Evolutionary conservation across 2,113 vertebrate species (phyloP).

Genomic region (Thermophis baileyi): DNA sequence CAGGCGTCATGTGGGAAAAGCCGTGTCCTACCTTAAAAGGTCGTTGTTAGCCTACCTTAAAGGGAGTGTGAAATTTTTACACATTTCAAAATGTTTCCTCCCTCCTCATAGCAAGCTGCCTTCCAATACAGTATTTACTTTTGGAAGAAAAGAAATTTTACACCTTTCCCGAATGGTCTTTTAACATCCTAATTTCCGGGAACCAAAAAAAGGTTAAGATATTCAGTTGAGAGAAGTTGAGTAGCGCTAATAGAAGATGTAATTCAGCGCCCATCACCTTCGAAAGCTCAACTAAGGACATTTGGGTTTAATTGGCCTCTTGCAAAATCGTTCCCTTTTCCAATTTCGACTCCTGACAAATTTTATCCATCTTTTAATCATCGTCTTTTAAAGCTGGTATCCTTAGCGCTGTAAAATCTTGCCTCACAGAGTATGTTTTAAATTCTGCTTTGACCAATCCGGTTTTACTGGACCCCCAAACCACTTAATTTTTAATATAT

Average conservation of each 20-base stretch:
- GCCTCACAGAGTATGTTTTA: rapidly evolving
- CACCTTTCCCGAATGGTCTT: neutral
- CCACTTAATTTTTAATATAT: neutral
- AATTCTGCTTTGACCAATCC: neutral
- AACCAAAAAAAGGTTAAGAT: neutral
- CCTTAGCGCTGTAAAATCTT: neutral
- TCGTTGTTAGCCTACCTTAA: neutral
- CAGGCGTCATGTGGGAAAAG: neutral
- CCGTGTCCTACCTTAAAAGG: neutral
- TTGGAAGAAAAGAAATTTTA: neutral
- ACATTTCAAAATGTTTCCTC: neutral
- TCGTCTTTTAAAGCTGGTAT: neutral
- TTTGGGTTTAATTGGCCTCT: neutral
- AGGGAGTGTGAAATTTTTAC: neutral
- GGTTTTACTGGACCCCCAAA: neutral
- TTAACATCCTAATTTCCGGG: neutral
- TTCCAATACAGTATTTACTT: neutral
- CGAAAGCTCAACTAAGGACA: neutral
- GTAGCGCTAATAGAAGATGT: neutral
- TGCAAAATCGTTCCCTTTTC: neutral
- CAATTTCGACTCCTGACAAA: neutral
- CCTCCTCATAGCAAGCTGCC: neutral
- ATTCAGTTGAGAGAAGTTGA: neutral
- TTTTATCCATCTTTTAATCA: neutral
- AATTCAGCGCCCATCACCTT: neutral